Evolutionary conservation across 2,113 vertebrate genomes (phyloP), one percentile per base, ranked within the genome.

Genomic region (Lethenteron reissneri): DNA sequence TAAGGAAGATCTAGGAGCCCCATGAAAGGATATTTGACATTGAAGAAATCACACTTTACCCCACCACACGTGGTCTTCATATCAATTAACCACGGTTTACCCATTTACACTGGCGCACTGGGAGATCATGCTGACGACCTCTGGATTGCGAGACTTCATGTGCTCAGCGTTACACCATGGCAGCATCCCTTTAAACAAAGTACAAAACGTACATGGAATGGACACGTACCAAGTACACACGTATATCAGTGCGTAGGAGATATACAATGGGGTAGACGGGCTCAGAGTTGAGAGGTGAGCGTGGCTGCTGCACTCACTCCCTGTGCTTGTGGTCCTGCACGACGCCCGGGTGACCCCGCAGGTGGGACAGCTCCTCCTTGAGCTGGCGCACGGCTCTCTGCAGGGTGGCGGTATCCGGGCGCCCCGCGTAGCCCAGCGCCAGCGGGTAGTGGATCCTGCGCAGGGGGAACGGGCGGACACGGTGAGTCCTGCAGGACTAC

Each of bases 381-480:
- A 95, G 81, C 4, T 81, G 81, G 76, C 87, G 76, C 76, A 92
- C 84, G 73, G 87, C 82, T 71, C 82, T 82, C 78, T 85, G 85
- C 59, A 92, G 82, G 12, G 81, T 73, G 4, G 85, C 88, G 0
- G 89, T 88, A 77, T 95, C 87, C 0, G 86, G 88, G 74, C 87
- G 86, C 4, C 90, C 89, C 74, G 79, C 78, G 69, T 88, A 95
- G 3, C 84, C 85, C 74, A 95, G 78, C 4, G 89, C 88, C 73
- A 95, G 81, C 1, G 90, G 90, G 81, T 92, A 95, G 78, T 92
- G 88, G 77, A 95, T 92, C 81, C 90, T 95, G 74, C 4, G 41
- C 3, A 58, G 62, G 69, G 58, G 56, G 64, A 68, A 68, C n/a
- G 21, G 7, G 21, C n/a, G 11, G 64, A 68, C n/a, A 68, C 11